A percentile compares a stretch with the other conserved stretches of the same genome.
These are phyloP conservation scores for Falco peregrinus DNA, from an alignment of 2,797 vertebrate genomes.

Conservation along the genomic window DNA sequence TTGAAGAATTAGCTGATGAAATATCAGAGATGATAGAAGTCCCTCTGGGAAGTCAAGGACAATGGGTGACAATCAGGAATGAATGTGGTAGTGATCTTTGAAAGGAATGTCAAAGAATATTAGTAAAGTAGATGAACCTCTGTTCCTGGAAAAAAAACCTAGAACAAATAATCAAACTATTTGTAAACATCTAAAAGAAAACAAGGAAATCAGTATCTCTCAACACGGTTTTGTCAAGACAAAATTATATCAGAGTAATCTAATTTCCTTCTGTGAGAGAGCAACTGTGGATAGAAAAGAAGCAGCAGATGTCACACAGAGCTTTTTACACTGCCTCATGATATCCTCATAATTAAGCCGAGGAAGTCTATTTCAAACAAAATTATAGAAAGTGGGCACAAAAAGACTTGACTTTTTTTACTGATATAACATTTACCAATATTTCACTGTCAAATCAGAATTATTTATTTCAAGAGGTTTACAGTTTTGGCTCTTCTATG, in stretches of 20 bases:
- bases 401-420: not conserved
- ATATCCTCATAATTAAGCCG: not conserved
- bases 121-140: not conserved
- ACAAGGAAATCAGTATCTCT: not conserved
- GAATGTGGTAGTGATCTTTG: not conserved
- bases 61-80: not conserved
- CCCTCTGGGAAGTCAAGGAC: not conserved
- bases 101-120: not conserved
- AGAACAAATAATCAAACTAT: not conserved
- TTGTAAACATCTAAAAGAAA: not conserved
- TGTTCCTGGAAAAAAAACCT: not conserved
- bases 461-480: not conserved
- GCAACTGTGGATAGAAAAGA: not conserved
- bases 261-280: conserved; percentile 3
- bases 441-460: not conserved
- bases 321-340: not conserved
- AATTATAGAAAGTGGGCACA: not conserved
- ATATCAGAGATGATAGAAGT: not conserved
- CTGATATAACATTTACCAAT: not conserved
- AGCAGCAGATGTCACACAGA: conserved; percentile 12
- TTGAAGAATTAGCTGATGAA: not conserved
- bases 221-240: not conserved
- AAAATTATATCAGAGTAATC: conserved; percentile 21
- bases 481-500: not conserved
- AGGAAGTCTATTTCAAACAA: not conserved